Percentiles rank a stretch among this genome's conserved stretches.
Evolutionary conservation across 2,888 invertebrate species (phyloP).

Genomic region (Tachina fera): DNA sequence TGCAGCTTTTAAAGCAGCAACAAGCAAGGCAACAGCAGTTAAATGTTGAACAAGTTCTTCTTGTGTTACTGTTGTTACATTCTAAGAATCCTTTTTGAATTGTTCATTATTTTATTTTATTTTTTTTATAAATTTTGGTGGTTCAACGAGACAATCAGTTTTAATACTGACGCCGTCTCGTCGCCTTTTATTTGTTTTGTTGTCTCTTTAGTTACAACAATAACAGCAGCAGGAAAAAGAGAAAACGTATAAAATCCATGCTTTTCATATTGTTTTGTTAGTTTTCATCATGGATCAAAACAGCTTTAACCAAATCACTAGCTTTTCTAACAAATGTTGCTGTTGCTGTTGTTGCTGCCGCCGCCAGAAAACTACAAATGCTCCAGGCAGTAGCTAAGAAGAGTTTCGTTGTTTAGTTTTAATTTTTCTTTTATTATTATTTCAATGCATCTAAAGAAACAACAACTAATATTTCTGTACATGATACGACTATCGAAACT

Average conservation of each 20-base stretch:
- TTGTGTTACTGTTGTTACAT: conserved; percentile 70
- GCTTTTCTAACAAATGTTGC: conserved; percentile 40
- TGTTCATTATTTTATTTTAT: conserved; percentile 11
- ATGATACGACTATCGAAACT: conserved; percentile 35
- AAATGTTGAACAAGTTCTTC: conserved; percentile 71
- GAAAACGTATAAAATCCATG: conserved; percentile 24
- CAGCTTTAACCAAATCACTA: conserved; percentile 36
- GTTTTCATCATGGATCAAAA: conserved; percentile 68
- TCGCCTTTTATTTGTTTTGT: conserved; percentile 69
- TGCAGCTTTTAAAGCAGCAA: conserved; percentile 35
- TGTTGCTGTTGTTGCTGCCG: conserved; percentile 4
- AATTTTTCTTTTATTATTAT: background rate
- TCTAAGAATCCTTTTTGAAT: conserved; percentile 68
- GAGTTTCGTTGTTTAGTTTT: conserved; percentile 1
- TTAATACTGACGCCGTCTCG: conserved; percentile 71
- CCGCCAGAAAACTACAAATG: conserved; percentile 30
- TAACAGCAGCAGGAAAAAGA: conserved; percentile 16
- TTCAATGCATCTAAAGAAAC: conserved; percentile 18
- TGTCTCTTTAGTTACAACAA: conserved; percentile 56
- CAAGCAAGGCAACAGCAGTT: conserved; percentile 52
- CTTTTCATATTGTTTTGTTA: conserved; percentile 61
- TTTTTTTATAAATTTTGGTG: conserved; percentile 35
- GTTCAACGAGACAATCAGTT: conserved; percentile 70
- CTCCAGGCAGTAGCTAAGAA: conserved; percentile 13
- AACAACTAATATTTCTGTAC: conserved; percentile 57